Evolutionary conservation across 2,888 invertebrate genomes (phyloP).

Genomic region (Lissonota sp.): DNA sequence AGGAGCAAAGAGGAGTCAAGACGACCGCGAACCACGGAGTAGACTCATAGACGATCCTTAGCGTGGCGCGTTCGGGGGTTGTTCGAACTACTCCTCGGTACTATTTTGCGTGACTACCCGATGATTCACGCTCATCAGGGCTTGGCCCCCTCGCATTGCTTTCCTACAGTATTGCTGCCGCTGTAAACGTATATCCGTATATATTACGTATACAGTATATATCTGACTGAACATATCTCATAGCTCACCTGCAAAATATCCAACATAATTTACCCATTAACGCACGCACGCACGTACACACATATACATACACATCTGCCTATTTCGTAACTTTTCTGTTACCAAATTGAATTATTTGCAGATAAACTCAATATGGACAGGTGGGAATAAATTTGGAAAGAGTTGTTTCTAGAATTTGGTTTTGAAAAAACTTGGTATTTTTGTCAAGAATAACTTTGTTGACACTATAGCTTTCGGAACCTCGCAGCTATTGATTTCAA

Average conservation of each 20-base stretch:
- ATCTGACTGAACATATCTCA: not conserved
- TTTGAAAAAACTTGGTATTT: no score
- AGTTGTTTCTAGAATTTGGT: no score
- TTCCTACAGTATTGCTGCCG: not conserved
- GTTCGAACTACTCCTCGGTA: constrained; percentile 54
- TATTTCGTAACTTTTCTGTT: no score
- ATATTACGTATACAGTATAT: not conserved
- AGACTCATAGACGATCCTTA: constrained; percentile 66
- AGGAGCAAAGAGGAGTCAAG: constrained; percentile 36
- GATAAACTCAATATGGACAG: no score
- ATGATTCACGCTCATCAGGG: constrained; percentile 77
- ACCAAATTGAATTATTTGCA: no score
- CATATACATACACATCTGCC: not conserved
- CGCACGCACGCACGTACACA: not conserved
- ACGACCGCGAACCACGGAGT: constrained; percentile 56
- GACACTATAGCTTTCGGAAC: no score
- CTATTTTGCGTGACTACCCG: constrained; percentile 81
- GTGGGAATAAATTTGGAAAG: no score
- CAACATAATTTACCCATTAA: constrained; percentile 11
- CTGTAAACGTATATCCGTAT: not conserved
- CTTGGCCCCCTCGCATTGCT: constrained; percentile 43
- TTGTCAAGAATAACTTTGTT: no score
- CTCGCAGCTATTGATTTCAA: no score
- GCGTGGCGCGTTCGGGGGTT: constrained; percentile 76
- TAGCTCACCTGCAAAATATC: not conserved